These are phyloP conservation scores for Globia sparganii DNA, from an alignment of 2,888 invertebrate species.

Conservation along the genomic window DNA sequence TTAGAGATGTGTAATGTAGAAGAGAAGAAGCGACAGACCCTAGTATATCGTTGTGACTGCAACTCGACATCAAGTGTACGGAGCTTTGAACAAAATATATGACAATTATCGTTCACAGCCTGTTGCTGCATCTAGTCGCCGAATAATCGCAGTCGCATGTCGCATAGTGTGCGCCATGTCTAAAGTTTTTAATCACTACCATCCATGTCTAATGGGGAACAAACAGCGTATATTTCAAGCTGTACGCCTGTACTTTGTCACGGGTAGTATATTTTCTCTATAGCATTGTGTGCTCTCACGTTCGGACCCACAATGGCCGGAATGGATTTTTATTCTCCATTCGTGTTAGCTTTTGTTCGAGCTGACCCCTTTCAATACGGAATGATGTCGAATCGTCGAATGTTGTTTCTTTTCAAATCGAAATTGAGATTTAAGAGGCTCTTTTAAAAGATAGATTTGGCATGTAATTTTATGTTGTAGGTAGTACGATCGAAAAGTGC, in stretches of 20 bases:
- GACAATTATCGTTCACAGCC: background rate
- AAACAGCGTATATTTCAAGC: conserved; percentile 32
- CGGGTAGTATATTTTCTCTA: conserved; percentile 42
- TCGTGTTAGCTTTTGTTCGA: conserved; percentile 42
- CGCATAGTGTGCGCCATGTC: background rate
- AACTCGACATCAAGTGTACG: background rate
- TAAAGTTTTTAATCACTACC: conserved; percentile 16
- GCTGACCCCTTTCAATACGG: conserved; percentile 32
- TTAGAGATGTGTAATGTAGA: too few relatives aligned
- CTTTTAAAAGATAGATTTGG: background rate
- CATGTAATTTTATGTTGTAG: background rate
- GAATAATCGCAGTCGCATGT: background rate
- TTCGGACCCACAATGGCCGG: conserved; percentile 41
- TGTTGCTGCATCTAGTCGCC: background rate
- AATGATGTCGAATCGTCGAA: background rate
- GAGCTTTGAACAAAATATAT: background rate
- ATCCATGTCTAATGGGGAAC: conserved; percentile 28
- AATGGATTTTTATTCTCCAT: conserved; percentile 40
- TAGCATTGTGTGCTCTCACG: conserved; percentile 53
- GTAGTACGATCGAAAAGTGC: too few relatives aligned
- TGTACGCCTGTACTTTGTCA: conserved; percentile 34
- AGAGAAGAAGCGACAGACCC: background rate
- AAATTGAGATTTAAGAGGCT: conserved; percentile 1
- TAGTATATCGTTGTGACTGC: background rate
- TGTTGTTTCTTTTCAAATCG: conserved; percentile 3